Evolutionary conservation across 2,888 invertebrate species (phyloP), one percentile per base, ranked within the genome.

Genomic region (Ischnus inquisitorius): DNA sequence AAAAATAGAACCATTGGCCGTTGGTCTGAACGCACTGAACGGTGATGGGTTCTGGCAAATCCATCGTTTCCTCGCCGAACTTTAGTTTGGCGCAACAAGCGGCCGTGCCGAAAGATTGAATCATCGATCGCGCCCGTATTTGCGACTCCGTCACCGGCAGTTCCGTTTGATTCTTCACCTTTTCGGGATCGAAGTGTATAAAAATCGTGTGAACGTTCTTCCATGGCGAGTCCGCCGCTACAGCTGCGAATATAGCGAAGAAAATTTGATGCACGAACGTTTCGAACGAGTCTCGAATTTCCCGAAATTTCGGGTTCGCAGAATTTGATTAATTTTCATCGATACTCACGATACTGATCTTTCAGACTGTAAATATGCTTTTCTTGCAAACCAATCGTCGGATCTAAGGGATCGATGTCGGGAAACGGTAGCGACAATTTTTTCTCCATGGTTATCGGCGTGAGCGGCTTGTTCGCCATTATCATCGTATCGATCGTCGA

Each of bases 21-120:
- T 98, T 96, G 3, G 97, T 96, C 88, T 97, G 97, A 86, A 98
- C 95, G 91, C 97, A 96, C 92, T 98, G 98, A 2, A 98, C 94
- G 57, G 96, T 96, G 72, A 98, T 94, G 4, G 98, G 98, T 89
- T 96, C 95, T 1, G 97, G 96, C 48, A 98, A 94, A 80, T 95
- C 94, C 91, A 95, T 95, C 3, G 96, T 95, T 8, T 16, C 67
- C 88, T 95, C 93, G 90, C 98, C 98, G 94, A 96, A 96, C 89
- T 95, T 94, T 88, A 96, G 95, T 89, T 95, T 96, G 0, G 98
- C 98, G 90, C 96, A 96, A 39, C 96, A 94, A 3, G 96, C 95
- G n/a, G 97, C 97, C 34, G 96, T 95, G 34, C 96, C 95, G 93
- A 97, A 98, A 51, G 96, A 95, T 92, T 97, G 97, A 41, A 97